phyloP scores from a whole-genome alignment of 2,888 invertebrate genomes.

The Anoplius nigerrimus region DNA sequence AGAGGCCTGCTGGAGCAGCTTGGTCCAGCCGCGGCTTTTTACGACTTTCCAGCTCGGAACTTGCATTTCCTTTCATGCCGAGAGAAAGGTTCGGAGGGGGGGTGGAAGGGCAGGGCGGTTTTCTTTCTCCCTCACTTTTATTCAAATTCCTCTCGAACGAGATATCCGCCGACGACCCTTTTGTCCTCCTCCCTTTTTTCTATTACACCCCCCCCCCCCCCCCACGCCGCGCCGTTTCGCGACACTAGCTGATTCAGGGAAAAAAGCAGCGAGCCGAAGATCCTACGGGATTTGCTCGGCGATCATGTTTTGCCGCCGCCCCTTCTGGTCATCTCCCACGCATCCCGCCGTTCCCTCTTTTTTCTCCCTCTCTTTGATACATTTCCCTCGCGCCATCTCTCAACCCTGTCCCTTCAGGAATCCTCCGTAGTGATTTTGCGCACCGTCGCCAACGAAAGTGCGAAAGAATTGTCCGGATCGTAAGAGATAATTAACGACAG shows the following conservation, averaged over 20 bases:
- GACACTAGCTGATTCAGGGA: conserved; percentile 4
- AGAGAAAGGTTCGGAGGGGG: background rate
- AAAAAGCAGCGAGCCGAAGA: conserved; percentile 13
- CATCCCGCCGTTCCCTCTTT: background rate
- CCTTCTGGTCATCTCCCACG: background rate
- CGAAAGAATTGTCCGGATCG: no score
- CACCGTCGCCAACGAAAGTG: no score
- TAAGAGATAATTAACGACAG: no score
- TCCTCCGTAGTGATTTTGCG: no score
- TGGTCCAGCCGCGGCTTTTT: conserved; percentile 35
- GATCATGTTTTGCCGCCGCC: conserved; percentile 9
- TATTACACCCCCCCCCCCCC: conserved; percentile 11
- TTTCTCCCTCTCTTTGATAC: no score
- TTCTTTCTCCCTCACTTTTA: conserved; percentile 35
- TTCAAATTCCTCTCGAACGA: conserved; percentile 44
- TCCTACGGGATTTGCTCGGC: background rate
- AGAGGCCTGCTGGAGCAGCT: conserved; percentile 10
- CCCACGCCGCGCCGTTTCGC: background rate
- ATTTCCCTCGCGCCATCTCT: background rate
- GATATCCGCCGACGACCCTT: conserved; percentile 10
- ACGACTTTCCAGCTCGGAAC: conserved; percentile 45
- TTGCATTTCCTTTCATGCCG: conserved; percentile 42
- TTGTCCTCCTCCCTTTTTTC: conserved; percentile 3
- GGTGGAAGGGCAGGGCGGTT: background rate
- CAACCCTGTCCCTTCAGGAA: background rate